Evolutionary conservation across 2,797 vertebrate species (phyloP), one percentile per base, ranked within the genome.

Genomic region (Spea hammondii): DNA sequence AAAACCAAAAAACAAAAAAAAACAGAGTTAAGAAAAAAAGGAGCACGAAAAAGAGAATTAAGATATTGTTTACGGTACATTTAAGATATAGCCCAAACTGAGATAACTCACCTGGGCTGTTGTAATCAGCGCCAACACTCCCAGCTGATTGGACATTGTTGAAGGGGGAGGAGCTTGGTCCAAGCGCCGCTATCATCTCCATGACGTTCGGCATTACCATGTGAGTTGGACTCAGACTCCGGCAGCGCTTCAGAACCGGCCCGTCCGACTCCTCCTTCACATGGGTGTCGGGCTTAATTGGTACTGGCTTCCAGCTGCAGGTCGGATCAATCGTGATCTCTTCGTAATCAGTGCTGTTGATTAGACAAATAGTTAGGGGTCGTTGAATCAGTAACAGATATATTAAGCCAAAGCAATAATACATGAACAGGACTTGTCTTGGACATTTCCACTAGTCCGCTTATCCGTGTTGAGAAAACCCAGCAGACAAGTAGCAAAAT

Each of bases 311-410:
- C 97, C 97, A 99, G 82, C 96, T 96, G 78, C 97, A 99, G 4
- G 93, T 92, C 0, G 97, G 97, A 89, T 98, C 97, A 0, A 99
- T 99, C 86, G 97, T 99, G 88, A 99, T 97, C 91, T 99, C 97
- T 86, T 99, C 97, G 0, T 95, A 95, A 83, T 99, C 97, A 0
- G 96, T 96, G 82, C 97, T 98, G 86, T 5, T 5, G 8, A 68
- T 46, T 8, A 83, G 32, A 32, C 55, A 17, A 17, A 69, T 45
- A 53, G 44, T 55, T 6, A 68, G 48, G 9, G 8, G 54, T 32
- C 2, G 32, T 32, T 32, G 32, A 32, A 51, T 6, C 62, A 75
- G 32, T 49, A 47, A 48, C 9, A 45, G 13, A 13, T 32, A 2
- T 32, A 1, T 32, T 32, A 32, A 32, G 3, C 32, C 32, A 32